phyloP scores from a whole-genome alignment of 2,888 invertebrate genomes.

The Pristionchus japonicus region DNA sequence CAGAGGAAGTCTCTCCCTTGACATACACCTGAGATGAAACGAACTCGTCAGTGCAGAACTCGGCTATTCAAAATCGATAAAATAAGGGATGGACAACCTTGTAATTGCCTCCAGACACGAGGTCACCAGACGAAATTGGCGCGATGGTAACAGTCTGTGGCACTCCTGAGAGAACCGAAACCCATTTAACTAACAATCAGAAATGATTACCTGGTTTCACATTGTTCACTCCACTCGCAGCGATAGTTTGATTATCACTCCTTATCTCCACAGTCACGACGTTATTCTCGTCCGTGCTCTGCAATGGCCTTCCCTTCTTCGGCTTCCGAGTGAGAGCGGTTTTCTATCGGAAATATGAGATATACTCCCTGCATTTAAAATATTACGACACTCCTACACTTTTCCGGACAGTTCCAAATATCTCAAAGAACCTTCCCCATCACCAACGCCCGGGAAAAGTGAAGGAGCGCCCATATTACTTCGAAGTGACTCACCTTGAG shows the following conservation, averaged over 20 bases:
- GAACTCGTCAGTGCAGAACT: neutral
- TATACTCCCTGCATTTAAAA: too few relatives aligned
- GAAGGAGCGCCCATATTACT: too few relatives aligned
- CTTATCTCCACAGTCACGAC: slow-evolving; percentile 71
- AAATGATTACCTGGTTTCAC: slow-evolving; percentile 58
- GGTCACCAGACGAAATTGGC: slow-evolving; percentile 62
- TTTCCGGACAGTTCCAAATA: too few relatives aligned
- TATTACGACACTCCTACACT: too few relatives aligned
- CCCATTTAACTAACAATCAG: neutral
- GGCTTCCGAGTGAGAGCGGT: too few relatives aligned
- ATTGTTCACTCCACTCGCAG: slow-evolving; percentile 67
- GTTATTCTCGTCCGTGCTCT: slow-evolving; percentile 70
- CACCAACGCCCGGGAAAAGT: too few relatives aligned
- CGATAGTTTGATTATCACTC: slow-evolving; percentile 71
- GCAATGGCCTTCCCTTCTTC: too few relatives aligned
- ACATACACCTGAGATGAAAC: slow-evolving; percentile 67
- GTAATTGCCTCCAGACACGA: slow-evolving; percentile 61
- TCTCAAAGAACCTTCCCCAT: too few relatives aligned
- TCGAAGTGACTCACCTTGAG: slow-evolving; percentile 58
- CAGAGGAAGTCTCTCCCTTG: slow-evolving; percentile 63
- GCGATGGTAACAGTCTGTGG: slow-evolving; percentile 72
- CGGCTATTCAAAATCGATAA: neutral
- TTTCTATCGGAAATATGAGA: too few relatives aligned
- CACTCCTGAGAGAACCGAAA: slow-evolving; percentile 48
- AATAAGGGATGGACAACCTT: slow-evolving; percentile 48